Evolutionary conservation across 2,888 invertebrate species (phyloP), one percentile per base, ranked within the genome.

Genomic region (Caenorhabditis doughertyi): DNA sequence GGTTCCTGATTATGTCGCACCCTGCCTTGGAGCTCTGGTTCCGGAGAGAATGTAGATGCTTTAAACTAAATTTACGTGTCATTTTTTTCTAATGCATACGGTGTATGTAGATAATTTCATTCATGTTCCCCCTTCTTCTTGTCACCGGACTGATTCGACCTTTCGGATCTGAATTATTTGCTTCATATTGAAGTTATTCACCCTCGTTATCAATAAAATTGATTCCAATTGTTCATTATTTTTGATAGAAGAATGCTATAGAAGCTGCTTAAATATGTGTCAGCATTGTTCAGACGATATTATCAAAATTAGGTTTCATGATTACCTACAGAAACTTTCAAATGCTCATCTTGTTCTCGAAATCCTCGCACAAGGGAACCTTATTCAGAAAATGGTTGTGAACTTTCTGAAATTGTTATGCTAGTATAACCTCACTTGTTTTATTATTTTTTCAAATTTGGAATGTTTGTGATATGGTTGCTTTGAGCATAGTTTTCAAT

Each of bases 1-100:
- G 90, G 85, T 91, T 47, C 91, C 91, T 21, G 89, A 91, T 56
- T 91, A 83, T 74, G 91, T 89, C 67, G 90, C 91, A 23, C 76
- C 84, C 9, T 84, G 83, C 56, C 87, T 91, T 25, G 91, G 90
- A 35, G 84, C 88, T 23, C 87, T 91, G 13, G 81, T 89, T 25
- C 89, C 89, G 32, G 70, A 76, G 23, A 56, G 76, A 81, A 42
- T 64, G 27, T 70, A 74, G 35, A 55, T 71, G 39, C 29, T 18
- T 39, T 32, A 32, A 70, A n/a, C 32, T 4, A 39, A 29, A 0
- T 55, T 55, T 62, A 62, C 77, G 68, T 70, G 77, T 77, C 74
- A 39, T 67, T 47, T 55, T 47, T n/a, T n/a, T 21, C n/a, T 29
- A 47, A 49, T 77, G 51, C 67, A 64, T 79, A 71, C 71, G 71